These are phyloP conservation scores for Agriopis aurantiaria DNA, from an alignment of 2,888 invertebrate genomes.

Conservation along the genomic window DNA sequence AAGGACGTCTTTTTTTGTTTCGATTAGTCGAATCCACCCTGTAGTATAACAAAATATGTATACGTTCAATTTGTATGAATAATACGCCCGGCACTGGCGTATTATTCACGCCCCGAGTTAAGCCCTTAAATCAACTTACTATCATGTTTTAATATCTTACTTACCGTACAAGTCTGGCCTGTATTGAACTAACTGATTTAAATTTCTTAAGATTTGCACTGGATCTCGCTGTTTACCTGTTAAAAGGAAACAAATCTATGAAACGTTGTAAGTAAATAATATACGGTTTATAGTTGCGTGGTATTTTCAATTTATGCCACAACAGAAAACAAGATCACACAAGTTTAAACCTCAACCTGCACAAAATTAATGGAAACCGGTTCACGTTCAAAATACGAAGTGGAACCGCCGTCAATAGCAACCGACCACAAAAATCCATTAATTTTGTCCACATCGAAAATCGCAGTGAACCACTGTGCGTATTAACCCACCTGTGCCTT, in stretches of 20 bases:
- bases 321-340: too few relatives aligned
- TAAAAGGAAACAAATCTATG: constrained; percentile 32
- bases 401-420: constrained; percentile 34
- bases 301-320: too few relatives aligned
- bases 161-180: constrained; percentile 76
- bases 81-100: too few relatives aligned
- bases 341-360: constrained; percentile 12
- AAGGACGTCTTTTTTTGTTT: too few relatives aligned
- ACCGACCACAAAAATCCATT: constrained; percentile 42
- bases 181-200: constrained; percentile 76
- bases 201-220: constrained; percentile 74
- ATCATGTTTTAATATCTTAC: constrained; percentile 36
- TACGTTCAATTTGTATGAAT: too few relatives aligned
- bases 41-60: too few relatives aligned
- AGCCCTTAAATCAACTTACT: not conserved
- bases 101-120: too few relatives aligned
- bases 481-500: constrained; percentile 62
- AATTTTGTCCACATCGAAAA: constrained; percentile 40
- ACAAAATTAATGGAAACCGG: constrained; percentile 35
- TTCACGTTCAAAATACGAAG: constrained; percentile 27
- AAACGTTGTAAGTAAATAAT: not conserved
- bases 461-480: constrained; percentile 40
- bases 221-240: constrained; percentile 78
- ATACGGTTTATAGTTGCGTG: not conserved
- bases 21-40: too few relatives aligned